These are phyloP conservation scores for Thera obeliscata DNA, from an alignment of 2,888 invertebrate genomes.

Conservation along the genomic window DNA sequence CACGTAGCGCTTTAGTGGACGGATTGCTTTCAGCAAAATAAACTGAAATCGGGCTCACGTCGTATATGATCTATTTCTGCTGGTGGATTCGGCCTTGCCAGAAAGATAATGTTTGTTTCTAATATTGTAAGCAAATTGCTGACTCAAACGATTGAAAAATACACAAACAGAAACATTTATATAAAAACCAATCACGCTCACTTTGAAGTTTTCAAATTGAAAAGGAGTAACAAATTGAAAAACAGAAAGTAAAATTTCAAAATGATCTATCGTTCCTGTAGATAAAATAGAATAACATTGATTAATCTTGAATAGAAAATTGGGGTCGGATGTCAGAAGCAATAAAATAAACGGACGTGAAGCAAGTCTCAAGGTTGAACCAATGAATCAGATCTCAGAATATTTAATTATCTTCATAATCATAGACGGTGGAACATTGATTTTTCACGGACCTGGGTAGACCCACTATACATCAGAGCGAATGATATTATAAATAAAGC, in stretches of 20 bases:
- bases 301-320: conserved; percentile 29
- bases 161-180: neutral
- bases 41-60: conserved; percentile 48
- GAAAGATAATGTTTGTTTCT: conserved; percentile 55
- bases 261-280: conserved; percentile 17
- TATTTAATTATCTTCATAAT: conserved; percentile 24
- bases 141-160: conserved; percentile 2
- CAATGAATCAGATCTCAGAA: conserved; percentile 25
- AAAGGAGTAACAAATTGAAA: too few species aligned
- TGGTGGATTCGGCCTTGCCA: conserved; percentile 59
- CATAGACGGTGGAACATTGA: neutral
- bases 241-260: conserved; percentile 4
- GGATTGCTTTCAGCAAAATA: conserved; percentile 31
- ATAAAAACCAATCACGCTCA: neutral
- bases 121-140: conserved; percentile 49
- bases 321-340: conserved; percentile 42
- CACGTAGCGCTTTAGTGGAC: neutral
- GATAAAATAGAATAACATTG: conserved; percentile 12
- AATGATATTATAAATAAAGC: neutral
- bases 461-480: neutral
- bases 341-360: conserved; percentile 40
- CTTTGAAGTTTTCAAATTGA: too few species aligned
- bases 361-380: conserved; percentile 29
- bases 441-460: neutral
- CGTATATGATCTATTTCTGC: conserved; percentile 62